Conservation (phyloP, 2,113 vertebrate genomes). For the Puffinus mauretanicus region DNA sequence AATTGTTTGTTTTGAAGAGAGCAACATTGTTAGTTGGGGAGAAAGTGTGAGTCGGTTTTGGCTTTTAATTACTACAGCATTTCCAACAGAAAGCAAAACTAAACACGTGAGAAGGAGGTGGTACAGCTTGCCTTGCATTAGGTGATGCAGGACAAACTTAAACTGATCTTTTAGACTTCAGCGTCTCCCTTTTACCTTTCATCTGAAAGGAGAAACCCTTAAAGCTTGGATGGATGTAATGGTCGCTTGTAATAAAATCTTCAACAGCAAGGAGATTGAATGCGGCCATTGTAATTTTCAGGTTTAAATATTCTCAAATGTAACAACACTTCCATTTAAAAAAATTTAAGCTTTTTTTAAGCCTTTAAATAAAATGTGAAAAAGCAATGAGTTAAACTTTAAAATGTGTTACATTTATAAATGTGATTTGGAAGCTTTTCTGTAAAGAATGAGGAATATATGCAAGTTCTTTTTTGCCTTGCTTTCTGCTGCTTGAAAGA, state of each 20-base stretch:
- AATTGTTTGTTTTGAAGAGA: neutral
- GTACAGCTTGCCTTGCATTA: neutral
- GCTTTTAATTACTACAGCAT: neutral
- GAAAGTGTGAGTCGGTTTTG: neutral
- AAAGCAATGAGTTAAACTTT: neutral
- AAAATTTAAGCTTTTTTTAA: neutral
- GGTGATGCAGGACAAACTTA: neutral
- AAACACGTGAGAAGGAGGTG: neutral
- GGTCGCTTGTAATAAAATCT: neutral
- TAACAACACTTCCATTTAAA: neutral
- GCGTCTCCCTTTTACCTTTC: neutral
- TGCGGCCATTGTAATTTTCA: neutral
- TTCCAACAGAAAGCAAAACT: slow-evolving; percentile 38
- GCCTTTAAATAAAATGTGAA: neutral
- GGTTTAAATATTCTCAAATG: neutral
- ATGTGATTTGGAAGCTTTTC: neutral
- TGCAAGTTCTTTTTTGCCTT: slow-evolving; percentile 20
- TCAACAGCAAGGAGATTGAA: neutral
- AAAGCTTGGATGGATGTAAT: neutral
- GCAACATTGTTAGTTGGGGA: neutral
- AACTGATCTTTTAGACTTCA: neutral
- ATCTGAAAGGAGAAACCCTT: neutral
- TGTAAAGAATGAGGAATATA: neutral
- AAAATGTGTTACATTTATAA: neutral
- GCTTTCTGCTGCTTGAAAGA: slow-evolving; percentile 58